These are phyloP conservation scores for Cylindroiulus punctatus DNA, from an alignment of 2,888 invertebrate genomes.

Conservation along the genomic window DNA sequence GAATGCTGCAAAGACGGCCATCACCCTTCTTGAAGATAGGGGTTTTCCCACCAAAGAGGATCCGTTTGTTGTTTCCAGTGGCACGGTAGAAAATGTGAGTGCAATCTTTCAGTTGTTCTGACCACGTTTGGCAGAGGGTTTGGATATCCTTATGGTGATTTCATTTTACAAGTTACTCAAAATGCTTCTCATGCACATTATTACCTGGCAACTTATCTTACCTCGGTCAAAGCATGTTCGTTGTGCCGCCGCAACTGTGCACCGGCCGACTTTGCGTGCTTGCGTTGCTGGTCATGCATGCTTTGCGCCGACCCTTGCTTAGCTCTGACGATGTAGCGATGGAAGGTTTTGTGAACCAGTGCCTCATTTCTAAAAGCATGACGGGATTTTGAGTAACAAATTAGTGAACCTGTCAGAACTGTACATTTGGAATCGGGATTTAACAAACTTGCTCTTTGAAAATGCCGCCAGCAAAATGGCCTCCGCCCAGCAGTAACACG, in stretches of 20 bases:
- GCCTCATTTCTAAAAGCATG: constrained; percentile 63
- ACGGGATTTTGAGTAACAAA: background rate
- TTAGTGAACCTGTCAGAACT: background rate
- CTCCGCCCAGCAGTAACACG: constrained; percentile 84
- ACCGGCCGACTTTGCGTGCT: constrained; percentile 81
- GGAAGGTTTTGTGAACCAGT: constrained; percentile 81
- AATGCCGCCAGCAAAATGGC: constrained; percentile 81
- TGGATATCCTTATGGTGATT: constrained; percentile 75
- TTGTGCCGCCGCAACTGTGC: constrained; percentile 82
- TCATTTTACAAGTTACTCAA: background rate
- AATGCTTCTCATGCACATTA: background rate
- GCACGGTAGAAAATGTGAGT: constrained; percentile 80
- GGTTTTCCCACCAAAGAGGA: constrained; percentile 79
- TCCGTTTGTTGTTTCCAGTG: constrained; percentile 75
- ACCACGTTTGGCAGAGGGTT: constrained; percentile 77
- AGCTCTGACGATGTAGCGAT: constrained; percentile 83
- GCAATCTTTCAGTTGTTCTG: constrained; percentile 73
- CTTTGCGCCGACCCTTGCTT: constrained; percentile 84
- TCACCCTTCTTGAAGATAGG: constrained; percentile 76
- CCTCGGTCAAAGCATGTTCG: constrained; percentile 78
- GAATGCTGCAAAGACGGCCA: constrained; percentile 75
- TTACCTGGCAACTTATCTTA: constrained; percentile 63
- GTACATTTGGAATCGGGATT: background rate
- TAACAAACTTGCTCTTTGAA: constrained; percentile 67
- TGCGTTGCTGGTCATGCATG: constrained; percentile 73